Percentiles rank a stretch among this genome's conserved stretches.
Conservation (phyloP, 1,140 invertebrate species). For the Diploscapter pachys region DNA sequence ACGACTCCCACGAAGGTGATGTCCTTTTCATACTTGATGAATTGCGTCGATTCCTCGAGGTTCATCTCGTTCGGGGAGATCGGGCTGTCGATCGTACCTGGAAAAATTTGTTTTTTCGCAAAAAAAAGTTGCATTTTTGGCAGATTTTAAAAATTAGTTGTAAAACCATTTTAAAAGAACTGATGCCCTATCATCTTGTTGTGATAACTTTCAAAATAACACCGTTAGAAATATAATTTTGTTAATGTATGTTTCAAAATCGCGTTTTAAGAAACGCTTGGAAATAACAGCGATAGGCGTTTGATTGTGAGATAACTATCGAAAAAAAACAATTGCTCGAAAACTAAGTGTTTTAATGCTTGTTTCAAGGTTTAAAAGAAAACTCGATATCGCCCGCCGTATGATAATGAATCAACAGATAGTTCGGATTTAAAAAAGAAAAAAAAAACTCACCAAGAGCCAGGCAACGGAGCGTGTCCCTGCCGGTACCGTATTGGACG, state of each 20-base stretch:
- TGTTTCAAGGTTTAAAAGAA: background rate
- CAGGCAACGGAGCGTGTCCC: constrained; percentile 95
- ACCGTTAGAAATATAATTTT: too few relatives aligned
- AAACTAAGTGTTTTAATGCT: background rate
- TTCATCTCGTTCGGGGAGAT: constrained; percentile 92
- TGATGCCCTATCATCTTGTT: too few relatives aligned
- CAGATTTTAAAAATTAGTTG: too few relatives aligned
- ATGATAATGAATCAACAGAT: background rate
- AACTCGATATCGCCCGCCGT: background rate
- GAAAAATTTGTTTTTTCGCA: background rate
- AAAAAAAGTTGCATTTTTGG: background rate
- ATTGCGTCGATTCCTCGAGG: constrained; percentile 89
- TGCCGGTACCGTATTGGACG: constrained; percentile 91
- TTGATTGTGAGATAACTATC: too few relatives aligned
- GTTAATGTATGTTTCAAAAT: too few relatives aligned
- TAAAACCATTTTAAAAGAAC: too few relatives aligned
- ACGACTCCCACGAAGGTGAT: constrained; percentile 98
- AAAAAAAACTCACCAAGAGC: constrained; percentile 68
- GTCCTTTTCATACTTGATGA: constrained; percentile 90
- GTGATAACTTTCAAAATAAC: too few relatives aligned
- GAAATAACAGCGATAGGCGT: too few relatives aligned
- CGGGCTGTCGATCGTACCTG: constrained; percentile 83
- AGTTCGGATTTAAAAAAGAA: background rate
- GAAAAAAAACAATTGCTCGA: background rate
- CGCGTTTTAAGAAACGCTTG: too few relatives aligned